phyloP scores from a whole-genome alignment of 2,113 vertebrate genomes.

The Sorex araneus region DNA sequence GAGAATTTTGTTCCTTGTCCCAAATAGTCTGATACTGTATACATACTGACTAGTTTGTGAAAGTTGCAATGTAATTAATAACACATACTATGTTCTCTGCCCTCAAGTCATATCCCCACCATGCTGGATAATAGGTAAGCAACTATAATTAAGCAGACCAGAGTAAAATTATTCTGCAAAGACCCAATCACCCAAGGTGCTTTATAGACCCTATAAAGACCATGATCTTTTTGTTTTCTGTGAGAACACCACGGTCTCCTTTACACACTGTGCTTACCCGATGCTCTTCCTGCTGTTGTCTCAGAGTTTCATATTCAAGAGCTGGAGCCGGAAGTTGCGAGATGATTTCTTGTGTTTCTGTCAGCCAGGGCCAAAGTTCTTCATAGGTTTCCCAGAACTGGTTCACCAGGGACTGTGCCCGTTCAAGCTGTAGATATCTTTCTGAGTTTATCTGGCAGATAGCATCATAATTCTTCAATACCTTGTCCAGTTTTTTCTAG shows the following conservation, averaged over 20 bases:
- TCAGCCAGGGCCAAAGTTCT: conserved; percentile 98
- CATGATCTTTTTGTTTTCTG: neutral
- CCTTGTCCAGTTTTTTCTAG: conserved; percentile 92
- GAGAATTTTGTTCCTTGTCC: neutral
- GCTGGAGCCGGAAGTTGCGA: conserved; percentile 93
- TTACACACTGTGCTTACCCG: conserved; percentile 90
- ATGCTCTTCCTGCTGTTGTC: conserved; percentile 97
- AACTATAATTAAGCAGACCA: neutral
- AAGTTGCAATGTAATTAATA: neutral
- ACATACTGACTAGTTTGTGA: neutral
- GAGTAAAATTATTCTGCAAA: neutral
- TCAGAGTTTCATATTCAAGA: conserved; percentile 96
- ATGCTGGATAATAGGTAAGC: neutral
- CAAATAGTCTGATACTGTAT: neutral
- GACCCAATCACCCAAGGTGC: neutral
- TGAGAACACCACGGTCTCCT: neutral
- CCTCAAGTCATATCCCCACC: neutral
- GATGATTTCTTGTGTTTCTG: conserved; percentile 93
- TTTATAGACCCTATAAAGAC: neutral
- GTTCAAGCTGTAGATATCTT: conserved; percentile 96
- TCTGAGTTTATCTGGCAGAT: conserved; percentile 97
- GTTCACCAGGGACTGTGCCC: conserved; percentile 95
- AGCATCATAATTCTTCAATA: conserved; percentile 92
- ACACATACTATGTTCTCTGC: neutral
- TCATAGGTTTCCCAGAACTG: conserved; percentile 99